Conservation (phyloP, 2,888 invertebrate genomes). For the Mycalesis mineus region DNA sequence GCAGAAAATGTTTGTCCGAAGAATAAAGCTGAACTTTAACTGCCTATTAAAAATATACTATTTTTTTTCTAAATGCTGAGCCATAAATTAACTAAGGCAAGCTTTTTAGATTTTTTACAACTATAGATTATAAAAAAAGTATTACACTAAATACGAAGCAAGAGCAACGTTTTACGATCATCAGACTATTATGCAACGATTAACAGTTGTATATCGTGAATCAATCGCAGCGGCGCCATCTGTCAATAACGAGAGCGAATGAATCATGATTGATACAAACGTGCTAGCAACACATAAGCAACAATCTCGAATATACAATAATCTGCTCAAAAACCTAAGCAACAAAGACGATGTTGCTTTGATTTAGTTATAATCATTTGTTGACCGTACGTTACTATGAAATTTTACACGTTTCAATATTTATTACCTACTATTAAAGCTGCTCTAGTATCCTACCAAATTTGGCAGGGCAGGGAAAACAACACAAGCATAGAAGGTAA, state of each 20-base stretch:
- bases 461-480: too few species aligned
- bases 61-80: too few species aligned
- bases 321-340: background rate
- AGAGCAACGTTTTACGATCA: conserved; percentile 20
- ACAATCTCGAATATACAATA: background rate
- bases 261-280: conserved; percentile 46
- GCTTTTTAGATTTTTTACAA: too few species aligned
- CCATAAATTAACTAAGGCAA: too few species aligned
- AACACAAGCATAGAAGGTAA: too few species aligned
- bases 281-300: background rate
- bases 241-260: conserved; percentile 68
- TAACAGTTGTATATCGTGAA: conserved; percentile 57
- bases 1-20: background rate
- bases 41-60: too few species aligned
- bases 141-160: too few species aligned
- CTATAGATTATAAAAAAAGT: too few species aligned
- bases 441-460: too few species aligned
- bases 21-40: background rate
- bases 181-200: conserved; percentile 55
- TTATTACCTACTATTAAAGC: too few species aligned
- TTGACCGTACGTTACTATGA: background rate
- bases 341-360: background rate
- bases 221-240: conserved; percentile 68
- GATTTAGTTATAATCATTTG: background rate
- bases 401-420: too few species aligned